These are phyloP conservation scores for Eriosoma lanigerum DNA, from an alignment of 1,140 invertebrate species.

Conservation along the genomic window DNA sequence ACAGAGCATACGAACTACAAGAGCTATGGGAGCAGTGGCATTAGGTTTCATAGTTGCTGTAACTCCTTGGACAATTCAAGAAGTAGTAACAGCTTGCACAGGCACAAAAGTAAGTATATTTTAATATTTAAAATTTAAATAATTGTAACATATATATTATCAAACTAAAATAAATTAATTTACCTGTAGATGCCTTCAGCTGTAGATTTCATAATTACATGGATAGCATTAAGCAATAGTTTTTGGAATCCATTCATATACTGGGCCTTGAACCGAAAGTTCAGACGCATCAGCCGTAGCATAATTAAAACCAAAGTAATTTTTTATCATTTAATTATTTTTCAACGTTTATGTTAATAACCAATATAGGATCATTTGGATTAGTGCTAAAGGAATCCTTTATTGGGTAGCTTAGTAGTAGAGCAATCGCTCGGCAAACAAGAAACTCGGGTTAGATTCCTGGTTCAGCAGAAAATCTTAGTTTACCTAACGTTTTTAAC, in stretches of 20 bases:
- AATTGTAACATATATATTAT: too few relatives aligned
- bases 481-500: too few relatives aligned
- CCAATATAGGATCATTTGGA: too few relatives aligned
- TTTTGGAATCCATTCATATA: conserved; percentile 87
- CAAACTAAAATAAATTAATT: background rate
- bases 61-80: conserved; percentile 83
- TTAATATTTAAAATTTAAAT: background rate
- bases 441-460: too few relatives aligned
- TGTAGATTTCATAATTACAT: conserved; percentile 79
- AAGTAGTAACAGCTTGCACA: conserved; percentile 83
- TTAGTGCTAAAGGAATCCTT: too few relatives aligned
- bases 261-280: conserved; percentile 82
- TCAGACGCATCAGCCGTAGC: conserved; percentile 75
- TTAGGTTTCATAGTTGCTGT: conserved; percentile 85
- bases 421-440: too few relatives aligned
- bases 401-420: too few relatives aligned
- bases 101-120: conserved; percentile 66
- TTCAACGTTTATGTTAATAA: too few relatives aligned
- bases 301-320: conserved; percentile 72
- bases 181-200: conserved; percentile 72
- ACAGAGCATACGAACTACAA: conserved; percentile 74
- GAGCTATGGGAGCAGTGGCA: conserved; percentile 86
- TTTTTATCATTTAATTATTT: background rate
- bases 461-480: too few relatives aligned
- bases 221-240: conserved; percentile 81